phyloP scores from a whole-genome alignment of 2,113 vertebrate genomes.

The Corythoichthys intestinalis region DNA sequence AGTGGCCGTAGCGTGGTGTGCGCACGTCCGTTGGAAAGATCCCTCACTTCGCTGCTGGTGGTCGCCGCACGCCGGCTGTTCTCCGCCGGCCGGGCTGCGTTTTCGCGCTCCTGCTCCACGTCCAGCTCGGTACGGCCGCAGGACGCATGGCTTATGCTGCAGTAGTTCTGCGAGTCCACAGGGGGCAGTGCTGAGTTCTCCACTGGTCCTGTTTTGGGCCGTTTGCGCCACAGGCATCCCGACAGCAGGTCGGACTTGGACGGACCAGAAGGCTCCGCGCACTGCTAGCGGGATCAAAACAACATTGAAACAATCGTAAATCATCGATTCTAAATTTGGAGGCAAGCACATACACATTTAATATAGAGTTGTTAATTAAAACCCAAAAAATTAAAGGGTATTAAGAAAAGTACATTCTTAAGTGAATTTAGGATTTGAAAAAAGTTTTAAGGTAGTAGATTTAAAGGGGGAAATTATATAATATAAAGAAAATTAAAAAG shows the following conservation, averaged over 20 bases:
- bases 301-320: background rate
- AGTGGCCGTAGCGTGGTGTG: slow-evolving; percentile 73
- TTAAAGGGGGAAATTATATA: too few relatives aligned
- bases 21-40: slow-evolving; percentile 78
- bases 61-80: slow-evolving; percentile 34
- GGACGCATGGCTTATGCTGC: slow-evolving; percentile 84
- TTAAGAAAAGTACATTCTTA: too few relatives aligned
- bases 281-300: slow-evolving; percentile 51
- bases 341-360: background rate
- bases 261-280: slow-evolving; percentile 44
- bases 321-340: background rate
- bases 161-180: slow-evolving; percentile 77
- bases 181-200: slow-evolving; percentile 71
- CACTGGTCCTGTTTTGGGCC: slow-evolving; percentile 62
- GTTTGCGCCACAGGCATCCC: slow-evolving; percentile 65
- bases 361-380: too few relatives aligned
- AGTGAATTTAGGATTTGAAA: too few relatives aligned
- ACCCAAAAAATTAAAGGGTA: too few relatives aligned
- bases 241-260: slow-evolving; percentile 57
- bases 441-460: too few relatives aligned
- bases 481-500: too few relatives aligned
- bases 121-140: slow-evolving; percentile 68
- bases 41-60: slow-evolving; percentile 77
- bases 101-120: slow-evolving; percentile 43
- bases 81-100: slow-evolving; percentile 25